These are phyloP conservation scores for Masnerella sp. DNA, from an alignment of 2,888 invertebrate species.

Conservation along the genomic window DNA sequence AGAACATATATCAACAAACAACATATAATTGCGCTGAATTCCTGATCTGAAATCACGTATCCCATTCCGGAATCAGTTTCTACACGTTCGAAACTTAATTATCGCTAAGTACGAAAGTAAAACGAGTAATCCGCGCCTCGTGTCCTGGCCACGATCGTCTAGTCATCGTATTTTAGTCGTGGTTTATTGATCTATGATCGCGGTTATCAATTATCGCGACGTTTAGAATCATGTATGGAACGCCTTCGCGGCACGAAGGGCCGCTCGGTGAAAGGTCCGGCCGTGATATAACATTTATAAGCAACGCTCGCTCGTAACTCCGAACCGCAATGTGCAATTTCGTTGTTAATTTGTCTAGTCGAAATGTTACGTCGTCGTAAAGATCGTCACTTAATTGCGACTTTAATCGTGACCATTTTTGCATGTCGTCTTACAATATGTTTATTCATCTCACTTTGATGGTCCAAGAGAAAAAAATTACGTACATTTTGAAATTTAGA, in stretches of 20 bases:
- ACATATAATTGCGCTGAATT: constrained; percentile 3
- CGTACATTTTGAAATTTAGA: too few relatives aligned
- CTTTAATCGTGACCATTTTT: constrained; percentile 12
- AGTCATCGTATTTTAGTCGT: constrained; percentile 25
- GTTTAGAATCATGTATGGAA: constrained; percentile 35
- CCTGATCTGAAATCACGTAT: constrained; percentile 19
- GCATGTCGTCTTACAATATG: too few relatives aligned
- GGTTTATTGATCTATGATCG: constrained; percentile 36
- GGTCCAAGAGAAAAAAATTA: too few relatives aligned
- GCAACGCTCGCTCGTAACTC: neutral
- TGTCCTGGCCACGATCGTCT: constrained; percentile 1
- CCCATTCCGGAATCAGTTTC: constrained; percentile 7
- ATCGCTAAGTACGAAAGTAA: constrained; percentile 20
- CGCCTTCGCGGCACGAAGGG: constrained; percentile 36
- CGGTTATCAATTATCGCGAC: constrained; percentile 54
- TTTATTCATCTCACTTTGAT: neutral
- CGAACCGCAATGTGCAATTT: constrained; percentile 26
- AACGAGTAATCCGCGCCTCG: neutral
- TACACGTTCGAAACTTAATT: constrained; percentile 11
- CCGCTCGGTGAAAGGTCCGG: constrained; percentile 49
- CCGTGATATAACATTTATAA: constrained; percentile 48
- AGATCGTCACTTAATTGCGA: constrained; percentile 11
- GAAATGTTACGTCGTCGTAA: constrained; percentile 12
- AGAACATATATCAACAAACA: neutral
- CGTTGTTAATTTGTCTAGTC: constrained; percentile 30